phyloP scores from a whole-genome alignment of 1,140 invertebrate genomes.

The Brachionus plicatilis region DNA sequence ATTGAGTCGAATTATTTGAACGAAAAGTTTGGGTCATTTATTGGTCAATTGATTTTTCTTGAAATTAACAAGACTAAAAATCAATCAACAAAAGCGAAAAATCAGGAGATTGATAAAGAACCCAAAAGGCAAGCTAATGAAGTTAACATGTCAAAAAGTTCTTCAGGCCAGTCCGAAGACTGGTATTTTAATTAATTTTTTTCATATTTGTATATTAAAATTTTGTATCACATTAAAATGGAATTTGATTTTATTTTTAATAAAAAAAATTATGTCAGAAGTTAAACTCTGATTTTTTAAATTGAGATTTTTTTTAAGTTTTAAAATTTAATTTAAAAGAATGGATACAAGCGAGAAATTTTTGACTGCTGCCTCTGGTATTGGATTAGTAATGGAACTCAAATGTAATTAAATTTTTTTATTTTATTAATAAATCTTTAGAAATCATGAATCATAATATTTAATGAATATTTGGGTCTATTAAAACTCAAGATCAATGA shows the following conservation, averaged over 20 bases:
- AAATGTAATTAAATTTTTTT: not conserved
- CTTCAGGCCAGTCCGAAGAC: not conserved
- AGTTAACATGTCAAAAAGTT: constrained; percentile 4
- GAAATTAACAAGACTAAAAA: not conserved
- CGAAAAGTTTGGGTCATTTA: not conserved
- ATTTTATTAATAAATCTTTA: not conserved
- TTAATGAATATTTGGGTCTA: too few relatives aligned
- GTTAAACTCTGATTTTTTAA: not conserved
- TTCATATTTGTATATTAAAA: not conserved
- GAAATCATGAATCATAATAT: not conserved
- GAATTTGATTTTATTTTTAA: not conserved
- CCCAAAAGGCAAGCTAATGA: not conserved
- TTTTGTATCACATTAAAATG: constrained; percentile 13
- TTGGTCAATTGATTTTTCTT: not conserved
- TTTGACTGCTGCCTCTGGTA: not conserved
- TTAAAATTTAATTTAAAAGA: not conserved
- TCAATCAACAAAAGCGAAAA: not conserved
- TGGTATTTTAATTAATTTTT: not conserved
- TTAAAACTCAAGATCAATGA: too few relatives aligned
- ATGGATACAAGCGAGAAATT: constrained; percentile 20
- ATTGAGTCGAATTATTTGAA: not conserved
- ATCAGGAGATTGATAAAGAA: not conserved
- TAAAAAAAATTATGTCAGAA: not conserved
- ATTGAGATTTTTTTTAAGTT: not conserved
- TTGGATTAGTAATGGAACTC: not conserved